Evolutionary conservation across 2,888 invertebrate genomes (phyloP), one percentile per base, ranked within the genome.

Genomic region (Arrhopalites spinosus): DNA sequence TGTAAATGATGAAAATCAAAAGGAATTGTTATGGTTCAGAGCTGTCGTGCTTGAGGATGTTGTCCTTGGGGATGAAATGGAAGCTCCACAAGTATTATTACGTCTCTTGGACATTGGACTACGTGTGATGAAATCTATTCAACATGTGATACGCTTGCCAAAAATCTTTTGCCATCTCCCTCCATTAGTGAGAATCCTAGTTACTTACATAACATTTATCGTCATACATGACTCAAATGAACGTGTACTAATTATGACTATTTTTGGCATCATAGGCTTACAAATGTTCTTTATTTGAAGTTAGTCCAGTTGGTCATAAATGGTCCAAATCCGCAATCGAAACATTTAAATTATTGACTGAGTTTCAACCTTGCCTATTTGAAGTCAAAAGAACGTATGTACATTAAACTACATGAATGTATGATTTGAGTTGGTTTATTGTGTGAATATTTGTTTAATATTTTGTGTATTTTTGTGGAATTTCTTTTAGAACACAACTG

Each of bases 251-350:
- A 7, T 17, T 47, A 47, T 15, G 15, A 45, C 45, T 45, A 13
- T 59, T 2, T 59, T 61, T 61, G 27, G 27, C n/a, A n/a, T n/a
- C n/a, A 7, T n/a, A 73, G 73, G 68, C 68, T 3, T 74, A 59
- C 20, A 74, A 69, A 59, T 74, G 74, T 15, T 74, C 74, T 2
- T 43, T 74, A 45, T 74, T 68, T 61, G 74, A 61, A 17, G 30
- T 74, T 13, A 74, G 69, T 36, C 74, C 74, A 5, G 2, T 74
- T 25, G 27, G 45, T n/a, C 74, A 74, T 25, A 68, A 29, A 29
- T 74, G 74, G 74, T 68, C 74, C 3, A 68, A 68, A 20, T 43
- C 61, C 8, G 74, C 68, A 17, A 45, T 69, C n/a, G 27, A 53
- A 23, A 74, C 45, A 3, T 68, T 74, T 15, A 74, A 74, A 68